A percentile compares a stretch with the other conserved stretches of the same genome.
Conservation (phyloP, 2,113 vertebrate genomes). For the Melanotaenia duboulayi region DNA sequence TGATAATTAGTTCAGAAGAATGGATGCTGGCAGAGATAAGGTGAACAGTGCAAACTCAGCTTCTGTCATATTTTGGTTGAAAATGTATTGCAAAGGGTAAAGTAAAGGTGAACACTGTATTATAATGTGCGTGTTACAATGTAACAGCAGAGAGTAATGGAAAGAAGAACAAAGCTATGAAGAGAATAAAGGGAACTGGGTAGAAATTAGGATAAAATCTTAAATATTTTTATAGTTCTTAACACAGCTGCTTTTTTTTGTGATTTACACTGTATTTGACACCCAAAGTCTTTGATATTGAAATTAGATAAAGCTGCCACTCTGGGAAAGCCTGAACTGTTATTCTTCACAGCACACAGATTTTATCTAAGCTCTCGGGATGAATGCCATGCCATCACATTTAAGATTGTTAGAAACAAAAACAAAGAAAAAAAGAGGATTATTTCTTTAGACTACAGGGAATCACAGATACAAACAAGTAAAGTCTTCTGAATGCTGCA, state of each 20-base stretch:
- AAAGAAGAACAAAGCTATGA: background rate
- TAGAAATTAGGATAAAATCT: background rate
- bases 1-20: slow-evolving; percentile 8
- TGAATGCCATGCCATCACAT: slow-evolving; percentile 15
- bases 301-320: slow-evolving; percentile 18
- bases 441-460: slow-evolving; percentile 3
- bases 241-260: background rate
- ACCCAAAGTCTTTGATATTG: slow-evolving; percentile 17
- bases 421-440: background rate
- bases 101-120: slow-evolving; percentile 26
- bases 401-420: slow-evolving; percentile 15
- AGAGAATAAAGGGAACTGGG: background rate
- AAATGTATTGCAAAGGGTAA: slow-evolving; percentile 26
- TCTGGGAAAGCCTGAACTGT: background rate
- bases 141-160: background rate
- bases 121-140: background rate
- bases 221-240: background rate
- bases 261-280: slow-evolving; percentile 10
- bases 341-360: slow-evolving; percentile 3
- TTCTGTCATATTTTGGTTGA: slow-evolving; percentile 30
- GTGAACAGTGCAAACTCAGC: slow-evolving; percentile 31
- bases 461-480: slow-evolving; percentile 19
- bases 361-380: slow-evolving; percentile 20
- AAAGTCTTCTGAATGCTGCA: slow-evolving; percentile 23
- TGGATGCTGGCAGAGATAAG: slow-evolving; percentile 15